Base-by-base conservation (phyloP, 2,113 vertebrate species). In the Petromus typicus region DNA sequence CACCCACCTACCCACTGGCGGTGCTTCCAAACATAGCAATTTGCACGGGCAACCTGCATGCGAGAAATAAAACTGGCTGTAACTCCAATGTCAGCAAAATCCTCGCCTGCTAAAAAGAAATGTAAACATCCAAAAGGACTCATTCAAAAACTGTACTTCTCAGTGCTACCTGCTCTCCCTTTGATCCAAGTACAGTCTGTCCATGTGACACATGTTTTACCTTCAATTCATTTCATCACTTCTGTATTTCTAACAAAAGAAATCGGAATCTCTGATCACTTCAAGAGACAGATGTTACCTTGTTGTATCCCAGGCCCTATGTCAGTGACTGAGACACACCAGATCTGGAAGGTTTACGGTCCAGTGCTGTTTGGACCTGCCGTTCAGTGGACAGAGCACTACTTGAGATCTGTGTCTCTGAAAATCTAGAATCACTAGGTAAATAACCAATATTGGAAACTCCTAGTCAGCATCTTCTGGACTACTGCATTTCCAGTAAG, bases 1-100 rank as follows among this genome's bases (percentile, higher is more conserved):
- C 97, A 88, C 92, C 97, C 96, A 97, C 97, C 97, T 97, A 95
- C 97, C 94, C 94, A 85, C 96, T 95, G 95, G 86, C 86, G 85
- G 32, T 61, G 93, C 95, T 81, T 93, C 95, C 93, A 78, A 95
- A 96, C 94, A 89, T 86, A 97, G 96, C 87, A 61, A 95, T 97
- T 97, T 96, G 95, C 93, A 91, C 93, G 57, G 89, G 96, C 89
- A 96, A 97, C 97, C 97, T 97, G 97, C 93, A 78, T 82, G 45
- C 59, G 80, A 13, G 5, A 61, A 95, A 95, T 91, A 93, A 93
- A 96, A 73, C 63, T 17, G 17, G 22, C 63, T 93, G 2, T 73
- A 73, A 90, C 89, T 54, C 96, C 80, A 45, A 30, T 54, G 75
- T 98, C 95, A 97, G 96, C 97, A 96, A 95, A 96, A 97, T 51